These are phyloP conservation scores for Acanthosepion lycidas DNA, from an alignment of 2,888 invertebrate genomes.

Conservation along the genomic window DNA sequence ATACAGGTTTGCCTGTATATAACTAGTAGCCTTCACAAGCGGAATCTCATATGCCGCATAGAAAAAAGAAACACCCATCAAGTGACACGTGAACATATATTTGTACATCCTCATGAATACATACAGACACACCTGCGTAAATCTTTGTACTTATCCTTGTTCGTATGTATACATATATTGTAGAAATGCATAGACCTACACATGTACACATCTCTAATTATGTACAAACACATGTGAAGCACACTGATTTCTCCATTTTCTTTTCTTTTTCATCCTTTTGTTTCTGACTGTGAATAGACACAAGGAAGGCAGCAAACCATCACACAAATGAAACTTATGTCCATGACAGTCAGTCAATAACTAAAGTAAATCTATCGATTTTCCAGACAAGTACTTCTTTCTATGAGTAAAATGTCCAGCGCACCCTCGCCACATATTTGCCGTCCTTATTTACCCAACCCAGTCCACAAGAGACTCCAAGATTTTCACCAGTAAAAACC, in stretches of 20 bases:
- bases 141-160: too few relatives aligned
- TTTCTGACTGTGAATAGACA: not conserved
- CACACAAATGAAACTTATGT: conserved; percentile 1
- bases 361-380: not conserved
- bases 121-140: too few relatives aligned
- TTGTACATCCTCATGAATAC: too few relatives aligned
- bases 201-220: not conserved
- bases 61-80: too few relatives aligned
- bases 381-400: not conserved
- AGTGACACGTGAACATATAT: too few relatives aligned
- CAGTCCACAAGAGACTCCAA: not conserved
- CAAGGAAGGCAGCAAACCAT: not conserved
- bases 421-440: not conserved
- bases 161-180: too few relatives aligned
- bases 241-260: not conserved
- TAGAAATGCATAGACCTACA: not conserved
- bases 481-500: not conserved
- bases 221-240: not conserved
- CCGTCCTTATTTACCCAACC: not conserved
- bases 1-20: too few relatives aligned
- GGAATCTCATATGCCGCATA: too few relatives aligned
- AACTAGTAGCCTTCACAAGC: too few relatives aligned
- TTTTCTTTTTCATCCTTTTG: not conserved
- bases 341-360: conserved; percentile 33
- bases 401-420: not conserved